Conservation (phyloP, 2,797 vertebrate genomes). For the Catharus ustulatus region DNA sequence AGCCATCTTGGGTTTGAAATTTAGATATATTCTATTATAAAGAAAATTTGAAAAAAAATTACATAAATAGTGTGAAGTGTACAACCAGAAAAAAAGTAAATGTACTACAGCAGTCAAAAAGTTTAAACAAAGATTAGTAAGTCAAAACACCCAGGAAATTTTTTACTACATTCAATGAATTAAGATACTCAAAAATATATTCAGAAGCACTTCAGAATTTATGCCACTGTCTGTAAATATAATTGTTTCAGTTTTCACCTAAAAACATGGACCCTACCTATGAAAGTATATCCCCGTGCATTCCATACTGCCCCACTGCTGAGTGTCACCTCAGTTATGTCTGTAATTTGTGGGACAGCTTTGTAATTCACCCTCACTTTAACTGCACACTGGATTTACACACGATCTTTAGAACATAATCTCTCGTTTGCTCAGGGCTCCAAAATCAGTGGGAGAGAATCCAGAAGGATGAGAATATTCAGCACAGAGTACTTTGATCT, state of each 20-base stretch:
- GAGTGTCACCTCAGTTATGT: background rate
- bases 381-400: background rate
- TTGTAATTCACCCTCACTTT: background rate
- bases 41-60: background rate
- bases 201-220: background rate
- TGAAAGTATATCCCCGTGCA: background rate
- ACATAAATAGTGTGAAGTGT: background rate
- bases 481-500: background rate
- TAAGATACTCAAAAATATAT: background rate
- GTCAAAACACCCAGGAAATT: background rate
- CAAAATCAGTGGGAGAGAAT: background rate
- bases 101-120: background rate
- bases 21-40: background rate
- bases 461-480: background rate
- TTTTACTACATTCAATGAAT: background rate
- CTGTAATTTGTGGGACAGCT: background rate
- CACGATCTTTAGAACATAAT: background rate
- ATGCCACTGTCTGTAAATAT: background rate
- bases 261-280: background rate
- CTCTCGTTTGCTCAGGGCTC: background rate
- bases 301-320: background rate
- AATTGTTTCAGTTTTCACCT: background rate
- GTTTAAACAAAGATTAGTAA: background rate
- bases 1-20: slow-evolving; percentile 77
- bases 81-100: background rate